Percentiles rank a stretch among this genome's conserved stretches.
Evolutionary conservation across 53 echinoderm and acorn worm species (phyloP).

Genomic region (Antedon mediterranea): DNA sequence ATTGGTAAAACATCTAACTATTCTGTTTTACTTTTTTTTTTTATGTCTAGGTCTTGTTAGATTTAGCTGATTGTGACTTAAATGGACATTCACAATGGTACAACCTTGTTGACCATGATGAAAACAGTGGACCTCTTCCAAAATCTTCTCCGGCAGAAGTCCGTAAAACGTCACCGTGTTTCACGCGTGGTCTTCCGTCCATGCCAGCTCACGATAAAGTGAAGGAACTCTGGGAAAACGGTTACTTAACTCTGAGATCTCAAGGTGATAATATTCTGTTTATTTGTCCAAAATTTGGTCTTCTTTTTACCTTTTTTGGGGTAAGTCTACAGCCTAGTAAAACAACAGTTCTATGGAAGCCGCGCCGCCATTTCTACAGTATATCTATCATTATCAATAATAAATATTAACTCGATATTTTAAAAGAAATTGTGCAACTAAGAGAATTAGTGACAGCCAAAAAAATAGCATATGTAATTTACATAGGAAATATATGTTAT

Average conservation of each 20-base stretch:
- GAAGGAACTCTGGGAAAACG: background rate
- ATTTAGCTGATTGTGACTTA: constrained; percentile 19
- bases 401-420: too few species aligned
- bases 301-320: too few species aligned
- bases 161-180: background rate
- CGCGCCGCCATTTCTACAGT: too few species aligned
- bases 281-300: too few species aligned
- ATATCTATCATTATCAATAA: too few species aligned
- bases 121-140: constrained; percentile 28
- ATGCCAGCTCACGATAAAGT: background rate
- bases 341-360: too few species aligned
- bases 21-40: background rate
- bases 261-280: background rate
- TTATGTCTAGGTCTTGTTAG: constrained; percentile 26
- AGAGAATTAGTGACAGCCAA: too few species aligned
- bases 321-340: too few species aligned
- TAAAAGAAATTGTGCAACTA: too few species aligned
- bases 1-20: too few species aligned
- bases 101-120: constrained; percentile 31
- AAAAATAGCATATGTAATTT: too few species aligned
- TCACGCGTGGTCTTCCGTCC: background rate
- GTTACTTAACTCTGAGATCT: background rate
- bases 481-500: too few species aligned
- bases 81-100: constrained; percentile 22
- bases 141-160: constrained; percentile 15